These are phyloP conservation scores for Chaetops frenatus DNA, from an alignment of 2,113 vertebrate species.

Conservation along the genomic window DNA sequence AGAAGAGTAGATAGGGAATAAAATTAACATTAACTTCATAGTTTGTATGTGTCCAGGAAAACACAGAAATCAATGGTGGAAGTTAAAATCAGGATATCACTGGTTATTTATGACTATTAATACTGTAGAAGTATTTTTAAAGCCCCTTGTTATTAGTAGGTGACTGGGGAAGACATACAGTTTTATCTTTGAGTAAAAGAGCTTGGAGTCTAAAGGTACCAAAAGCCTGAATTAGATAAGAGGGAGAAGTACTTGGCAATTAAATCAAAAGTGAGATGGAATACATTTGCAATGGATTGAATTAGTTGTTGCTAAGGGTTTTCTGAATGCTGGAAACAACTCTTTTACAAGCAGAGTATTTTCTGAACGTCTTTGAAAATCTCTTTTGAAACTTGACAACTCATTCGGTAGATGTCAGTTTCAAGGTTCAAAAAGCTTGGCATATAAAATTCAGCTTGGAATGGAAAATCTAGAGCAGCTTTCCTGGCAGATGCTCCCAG, in stretches of 20 bases:
- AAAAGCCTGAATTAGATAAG: neutral
- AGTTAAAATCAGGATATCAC: neutral
- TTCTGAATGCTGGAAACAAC: neutral
- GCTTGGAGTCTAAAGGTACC: neutral
- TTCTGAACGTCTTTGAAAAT: slow-evolving; percentile 1
- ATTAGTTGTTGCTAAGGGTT: neutral
- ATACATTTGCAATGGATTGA: neutral
- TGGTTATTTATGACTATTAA: neutral
- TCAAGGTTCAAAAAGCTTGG: slow-evolving; percentile 20
- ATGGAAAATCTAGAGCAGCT: slow-evolving; percentile 19
- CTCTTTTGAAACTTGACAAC: neutral
- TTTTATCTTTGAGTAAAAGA: neutral
- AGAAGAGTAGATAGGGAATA: neutral
- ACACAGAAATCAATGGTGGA: neutral
- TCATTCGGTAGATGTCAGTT: slow-evolving; percentile 3
- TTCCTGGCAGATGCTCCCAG: slow-evolving; percentile 9
- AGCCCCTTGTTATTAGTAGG: neutral
- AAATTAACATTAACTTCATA: neutral
- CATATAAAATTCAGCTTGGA: slow-evolving; percentile 9
- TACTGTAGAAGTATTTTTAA: neutral
- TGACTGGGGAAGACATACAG: neutral
- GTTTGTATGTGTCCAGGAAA: neutral
- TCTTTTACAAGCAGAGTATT: neutral
- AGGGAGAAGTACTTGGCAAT: neutral
- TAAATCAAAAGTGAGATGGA: neutral